phyloP scores from a whole-genome alignment of 2,888 invertebrate genomes.

The Ornithoptera alexandrae region DNA sequence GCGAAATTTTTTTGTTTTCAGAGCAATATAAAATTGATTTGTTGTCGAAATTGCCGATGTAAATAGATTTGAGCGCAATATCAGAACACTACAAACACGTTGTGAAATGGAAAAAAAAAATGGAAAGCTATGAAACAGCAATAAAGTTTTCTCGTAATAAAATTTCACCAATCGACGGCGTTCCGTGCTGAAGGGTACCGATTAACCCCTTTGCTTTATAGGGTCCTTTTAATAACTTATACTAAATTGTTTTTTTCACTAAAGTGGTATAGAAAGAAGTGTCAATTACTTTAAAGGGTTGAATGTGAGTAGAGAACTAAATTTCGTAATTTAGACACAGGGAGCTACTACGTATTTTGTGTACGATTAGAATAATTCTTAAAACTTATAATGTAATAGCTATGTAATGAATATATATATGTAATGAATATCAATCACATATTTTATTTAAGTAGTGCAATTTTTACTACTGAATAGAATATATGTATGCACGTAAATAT shows the following conservation, averaged over 20 bases:
- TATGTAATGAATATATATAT: no score
- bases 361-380: no score
- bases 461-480: no score
- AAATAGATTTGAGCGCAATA: background rate
- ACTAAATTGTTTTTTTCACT: background rate
- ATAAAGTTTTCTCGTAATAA: slow-evolving; percentile 24
- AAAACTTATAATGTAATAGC: no score
- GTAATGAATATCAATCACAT: no score
- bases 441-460: no score
- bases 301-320: background rate
- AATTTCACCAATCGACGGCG: slow-evolving; percentile 20
- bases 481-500: no score
- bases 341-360: no score
- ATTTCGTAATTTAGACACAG: background rate
- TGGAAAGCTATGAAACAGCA: slow-evolving; percentile 19
- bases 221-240: background rate
- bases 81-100: slow-evolving; percentile 9
- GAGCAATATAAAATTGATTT: background rate
- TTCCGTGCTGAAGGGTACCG: slow-evolving; percentile 12
- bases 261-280: background rate
- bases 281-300: background rate
- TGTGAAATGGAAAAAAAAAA: slow-evolving; percentile 18
- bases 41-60: background rate
- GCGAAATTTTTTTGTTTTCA: background rate
- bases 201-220: slow-evolving; percentile 1